phyloP scores from a whole-genome alignment of 2,888 invertebrate genomes.

The Aspidapion aeneum region DNA sequence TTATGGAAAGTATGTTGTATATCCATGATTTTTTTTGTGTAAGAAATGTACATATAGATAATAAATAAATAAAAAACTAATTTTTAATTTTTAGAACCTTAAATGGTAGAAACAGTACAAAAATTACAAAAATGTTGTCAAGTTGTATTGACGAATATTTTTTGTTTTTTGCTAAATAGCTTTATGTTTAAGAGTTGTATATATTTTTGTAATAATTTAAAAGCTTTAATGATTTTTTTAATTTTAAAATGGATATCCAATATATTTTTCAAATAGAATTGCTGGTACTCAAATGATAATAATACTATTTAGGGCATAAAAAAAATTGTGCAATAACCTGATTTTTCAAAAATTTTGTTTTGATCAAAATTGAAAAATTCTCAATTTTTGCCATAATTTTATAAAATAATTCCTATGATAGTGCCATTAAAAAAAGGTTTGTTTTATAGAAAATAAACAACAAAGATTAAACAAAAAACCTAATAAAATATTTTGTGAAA shows the following conservation, averaged over 20 bases:
- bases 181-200: not conserved
- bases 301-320: not conserved
- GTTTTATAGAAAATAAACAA: too few relatives aligned
- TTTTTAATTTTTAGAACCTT: too few relatives aligned
- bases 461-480: too few relatives aligned
- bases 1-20: too few relatives aligned
- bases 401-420: not conserved
- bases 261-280: not conserved
- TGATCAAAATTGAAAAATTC: not conserved
- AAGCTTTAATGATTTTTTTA: not conserved
- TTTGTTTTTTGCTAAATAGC: not conserved
- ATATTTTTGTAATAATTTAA: not conserved
- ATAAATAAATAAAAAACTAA: not conserved
- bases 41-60: too few relatives aligned
- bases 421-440: not conserved
- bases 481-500: too few relatives aligned
- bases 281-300: too few relatives aligned
- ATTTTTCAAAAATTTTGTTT: not conserved
- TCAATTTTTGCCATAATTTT: not conserved
- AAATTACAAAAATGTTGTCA: not conserved
- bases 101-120: not conserved
- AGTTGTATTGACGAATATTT: not conserved
- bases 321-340: not conserved
- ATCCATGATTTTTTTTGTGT: too few relatives aligned
- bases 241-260: not conserved